A percentile compares a stretch with the other conserved stretches of the same genome.
phyloP scores from a whole-genome alignment of 2,113 vertebrate species.

The Corythornis cristatus region DNA sequence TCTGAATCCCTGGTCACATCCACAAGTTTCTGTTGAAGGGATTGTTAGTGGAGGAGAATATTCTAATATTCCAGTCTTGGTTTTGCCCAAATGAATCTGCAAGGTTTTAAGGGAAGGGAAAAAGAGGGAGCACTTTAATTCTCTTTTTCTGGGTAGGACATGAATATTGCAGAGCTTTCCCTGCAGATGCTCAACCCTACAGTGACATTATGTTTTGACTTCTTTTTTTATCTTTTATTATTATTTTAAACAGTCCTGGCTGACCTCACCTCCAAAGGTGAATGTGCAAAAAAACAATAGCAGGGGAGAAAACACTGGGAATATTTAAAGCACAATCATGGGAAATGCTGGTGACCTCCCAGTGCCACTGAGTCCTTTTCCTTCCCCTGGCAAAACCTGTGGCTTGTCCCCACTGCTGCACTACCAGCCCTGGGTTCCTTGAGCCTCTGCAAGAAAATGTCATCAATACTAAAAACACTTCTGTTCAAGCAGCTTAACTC shows the following conservation, averaged over 20 bases:
- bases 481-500: neutral
- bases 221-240: neutral
- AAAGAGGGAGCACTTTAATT: neutral
- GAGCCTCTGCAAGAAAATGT: neutral
- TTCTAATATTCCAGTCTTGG: neutral
- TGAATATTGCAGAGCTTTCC: neutral
- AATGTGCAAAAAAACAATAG: neutral
- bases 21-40: neutral
- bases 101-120: neutral
- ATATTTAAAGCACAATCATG: constrained; percentile 1
- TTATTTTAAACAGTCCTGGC: neutral
- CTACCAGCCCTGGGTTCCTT: neutral
- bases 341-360: constrained; percentile 20
- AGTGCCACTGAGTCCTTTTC: neutral
- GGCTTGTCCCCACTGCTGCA: neutral
- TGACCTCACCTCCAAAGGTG: neutral
- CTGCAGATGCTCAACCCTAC: neutral
- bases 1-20: neutral
- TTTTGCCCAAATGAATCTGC: neutral
- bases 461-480: neutral
- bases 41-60: neutral
- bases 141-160: neutral
- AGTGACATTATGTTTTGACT: neutral
- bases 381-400: neutral
- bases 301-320: neutral